phyloP scores from a whole-genome alignment of 1,140 invertebrate genomes.

The Pseudomyrmex pallidus region DNA sequence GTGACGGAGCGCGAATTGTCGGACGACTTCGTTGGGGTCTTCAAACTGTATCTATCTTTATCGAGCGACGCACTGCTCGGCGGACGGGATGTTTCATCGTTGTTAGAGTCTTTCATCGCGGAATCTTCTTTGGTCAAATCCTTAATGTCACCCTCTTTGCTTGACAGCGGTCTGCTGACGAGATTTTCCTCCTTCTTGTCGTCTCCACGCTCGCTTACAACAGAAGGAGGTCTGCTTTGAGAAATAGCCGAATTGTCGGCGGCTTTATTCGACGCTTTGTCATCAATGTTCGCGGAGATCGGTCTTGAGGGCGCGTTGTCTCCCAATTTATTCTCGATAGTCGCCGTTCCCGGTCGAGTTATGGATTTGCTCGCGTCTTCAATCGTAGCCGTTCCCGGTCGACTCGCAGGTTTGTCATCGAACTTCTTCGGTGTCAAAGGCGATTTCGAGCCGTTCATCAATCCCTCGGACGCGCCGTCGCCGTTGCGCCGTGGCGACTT shows the following conservation, averaged over 20 bases:
- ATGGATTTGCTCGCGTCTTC: not conserved
- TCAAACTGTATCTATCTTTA: conserved; percentile 8
- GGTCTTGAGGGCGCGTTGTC: conserved; percentile 18
- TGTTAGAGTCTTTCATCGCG: not conserved
- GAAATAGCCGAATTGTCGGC: not conserved
- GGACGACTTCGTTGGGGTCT: conserved; percentile 11
- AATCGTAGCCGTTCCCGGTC: conserved; percentile 37
- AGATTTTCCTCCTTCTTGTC: conserved; percentile 19
- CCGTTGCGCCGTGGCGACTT: conserved; percentile 46
- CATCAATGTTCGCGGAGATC: not conserved
- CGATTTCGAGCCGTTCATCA: conserved; percentile 33
- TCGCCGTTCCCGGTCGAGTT: conserved; percentile 41
- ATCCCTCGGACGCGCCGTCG: not conserved
- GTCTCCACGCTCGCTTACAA: not conserved
- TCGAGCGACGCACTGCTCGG: not conserved
- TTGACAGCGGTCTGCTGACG: not conserved
- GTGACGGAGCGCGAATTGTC: conserved; percentile 32
- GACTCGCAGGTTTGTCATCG: conserved; percentile 18
- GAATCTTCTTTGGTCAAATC: not conserved
- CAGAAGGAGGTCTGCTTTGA: conserved; percentile 43
- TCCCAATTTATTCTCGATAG: conserved; percentile 30
- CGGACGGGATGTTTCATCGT: not conserved
- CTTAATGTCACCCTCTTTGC: not conserved
- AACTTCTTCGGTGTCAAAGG: not conserved
- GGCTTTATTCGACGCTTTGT: not conserved